Conservation (phyloP, 2,888 invertebrate species). For the Phaonia tiefii region DNA sequence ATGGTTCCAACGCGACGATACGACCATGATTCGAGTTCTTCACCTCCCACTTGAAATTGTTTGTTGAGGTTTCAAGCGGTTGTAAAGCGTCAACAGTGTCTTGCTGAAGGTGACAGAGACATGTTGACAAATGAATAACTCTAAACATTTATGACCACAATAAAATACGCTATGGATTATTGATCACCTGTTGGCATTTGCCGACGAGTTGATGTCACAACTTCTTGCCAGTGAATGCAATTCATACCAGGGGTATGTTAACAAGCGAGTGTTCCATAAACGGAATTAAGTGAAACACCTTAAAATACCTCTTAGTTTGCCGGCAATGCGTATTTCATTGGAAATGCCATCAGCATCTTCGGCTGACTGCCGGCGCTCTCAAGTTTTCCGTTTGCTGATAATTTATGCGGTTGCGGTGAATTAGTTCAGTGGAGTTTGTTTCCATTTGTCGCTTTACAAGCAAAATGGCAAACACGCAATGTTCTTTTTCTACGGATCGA, state of each 20-base stretch:
- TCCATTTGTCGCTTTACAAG: constrained; percentile 9
- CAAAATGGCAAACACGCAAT: constrained; percentile 65
- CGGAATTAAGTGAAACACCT: constrained; percentile 29
- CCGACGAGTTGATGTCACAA: no score
- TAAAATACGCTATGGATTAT: constrained; percentile 36
- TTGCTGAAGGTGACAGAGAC: background rate
- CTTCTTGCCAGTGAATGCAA: background rate
- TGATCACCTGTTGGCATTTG: constrained; percentile 34
- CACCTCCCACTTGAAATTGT: background rate
- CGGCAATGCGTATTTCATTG: constrained; percentile 24
- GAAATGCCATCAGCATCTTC: constrained; percentile 43
- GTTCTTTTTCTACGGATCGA: constrained; percentile 30
- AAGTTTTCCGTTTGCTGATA: background rate
- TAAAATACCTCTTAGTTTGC: constrained; percentile 16
- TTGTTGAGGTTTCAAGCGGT: no score
- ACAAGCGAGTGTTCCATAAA: constrained; percentile 4
- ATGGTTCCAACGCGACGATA: no score
- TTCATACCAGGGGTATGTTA: background rate
- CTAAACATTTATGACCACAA: constrained; percentile 34
- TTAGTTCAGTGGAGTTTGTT: constrained; percentile 31
- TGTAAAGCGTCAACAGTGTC: background rate
- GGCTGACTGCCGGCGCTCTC: background rate
- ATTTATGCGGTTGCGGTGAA: constrained; percentile 48
- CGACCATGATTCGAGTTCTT: background rate
- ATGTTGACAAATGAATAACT: constrained; percentile 22